Percentiles rank a stretch among this genome's conserved stretches.
These are phyloP conservation scores for Epistrophe grossulariae DNA, from an alignment of 2,888 invertebrate genomes.

Conservation along the genomic window DNA sequence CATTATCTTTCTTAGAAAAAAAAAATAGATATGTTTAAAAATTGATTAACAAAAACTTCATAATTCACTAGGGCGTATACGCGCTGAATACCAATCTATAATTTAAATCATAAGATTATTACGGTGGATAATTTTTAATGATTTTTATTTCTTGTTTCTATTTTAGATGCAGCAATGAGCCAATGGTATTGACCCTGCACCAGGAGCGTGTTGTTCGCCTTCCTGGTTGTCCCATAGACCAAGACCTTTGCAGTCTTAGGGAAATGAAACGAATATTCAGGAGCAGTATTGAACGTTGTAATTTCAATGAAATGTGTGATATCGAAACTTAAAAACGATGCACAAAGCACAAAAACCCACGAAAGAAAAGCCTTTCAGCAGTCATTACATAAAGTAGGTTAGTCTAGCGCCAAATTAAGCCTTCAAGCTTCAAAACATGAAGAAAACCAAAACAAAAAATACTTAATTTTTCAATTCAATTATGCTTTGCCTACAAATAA, in stretches of 20 bases:
- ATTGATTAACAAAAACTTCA: too few relatives aligned
- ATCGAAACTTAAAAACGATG: slow-evolving; percentile 48
- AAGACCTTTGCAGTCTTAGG: slow-evolving; percentile 88
- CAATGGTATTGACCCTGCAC: slow-evolving; percentile 87
- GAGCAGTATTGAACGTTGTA: slow-evolving; percentile 87
- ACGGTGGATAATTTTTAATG: too few relatives aligned
- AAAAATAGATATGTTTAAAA: too few relatives aligned
- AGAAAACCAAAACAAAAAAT: slow-evolving; percentile 44
- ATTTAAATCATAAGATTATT: too few relatives aligned
- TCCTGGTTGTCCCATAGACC: slow-evolving; percentile 87
- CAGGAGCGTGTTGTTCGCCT: slow-evolving; percentile 90
- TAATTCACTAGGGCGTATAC: not conserved
- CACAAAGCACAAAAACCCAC: slow-evolving; percentile 15
- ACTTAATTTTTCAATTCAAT: slow-evolving; percentile 21
- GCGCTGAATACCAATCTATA: not conserved
- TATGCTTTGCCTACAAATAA: slow-evolving; percentile 46
- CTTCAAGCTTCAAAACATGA: slow-evolving; percentile 56
- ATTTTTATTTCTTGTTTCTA: slow-evolving; percentile 29
- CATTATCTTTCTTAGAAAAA: too few relatives aligned
- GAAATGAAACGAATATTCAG: slow-evolving; percentile 86
- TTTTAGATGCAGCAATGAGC: slow-evolving; percentile 85
- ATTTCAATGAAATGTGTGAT: slow-evolving; percentile 88
- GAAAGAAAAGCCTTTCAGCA: slow-evolving; percentile 48
- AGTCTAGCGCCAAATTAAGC: slow-evolving; percentile 60
- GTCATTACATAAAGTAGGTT: slow-evolving; percentile 52